Evolutionary conservation across 2,888 invertebrate species (phyloP).

Genomic region (Hyalella azteca): DNA sequence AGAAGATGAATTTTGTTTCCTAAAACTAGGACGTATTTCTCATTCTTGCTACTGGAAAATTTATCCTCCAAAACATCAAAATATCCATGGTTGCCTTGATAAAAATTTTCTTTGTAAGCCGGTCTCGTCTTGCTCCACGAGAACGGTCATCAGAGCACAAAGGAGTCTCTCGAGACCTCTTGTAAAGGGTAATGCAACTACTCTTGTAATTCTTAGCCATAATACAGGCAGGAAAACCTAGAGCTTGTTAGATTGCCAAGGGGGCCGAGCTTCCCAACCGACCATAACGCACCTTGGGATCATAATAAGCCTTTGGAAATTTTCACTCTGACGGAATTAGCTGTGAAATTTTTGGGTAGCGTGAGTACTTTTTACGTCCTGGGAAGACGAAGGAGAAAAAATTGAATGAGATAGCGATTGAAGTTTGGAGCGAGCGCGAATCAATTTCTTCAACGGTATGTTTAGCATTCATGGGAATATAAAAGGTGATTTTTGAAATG

Average conservation of each 20-base stretch:
- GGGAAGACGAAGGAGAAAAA: background rate
- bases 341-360: no score
- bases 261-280: background rate
- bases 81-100: no score
- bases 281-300: background rate
- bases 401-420: background rate
- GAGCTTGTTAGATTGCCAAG: background rate
- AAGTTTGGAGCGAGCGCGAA: background rate
- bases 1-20: no score
- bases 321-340: background rate
- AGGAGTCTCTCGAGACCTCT: background rate
- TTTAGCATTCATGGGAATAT: background rate
- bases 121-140: no score
- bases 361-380: no score
- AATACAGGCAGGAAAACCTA: background rate
- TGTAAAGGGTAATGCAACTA: background rate
- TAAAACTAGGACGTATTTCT: no score
- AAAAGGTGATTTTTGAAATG: background rate
- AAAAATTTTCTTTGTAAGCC: no score
- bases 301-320: background rate
- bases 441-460: background rate
- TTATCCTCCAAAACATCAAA: no score
- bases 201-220: background rate
- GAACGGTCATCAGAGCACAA: background rate
- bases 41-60: no score